Evolutionary conservation across 2,888 invertebrate species (phyloP).

Genomic region (Agrilus mali): DNA sequence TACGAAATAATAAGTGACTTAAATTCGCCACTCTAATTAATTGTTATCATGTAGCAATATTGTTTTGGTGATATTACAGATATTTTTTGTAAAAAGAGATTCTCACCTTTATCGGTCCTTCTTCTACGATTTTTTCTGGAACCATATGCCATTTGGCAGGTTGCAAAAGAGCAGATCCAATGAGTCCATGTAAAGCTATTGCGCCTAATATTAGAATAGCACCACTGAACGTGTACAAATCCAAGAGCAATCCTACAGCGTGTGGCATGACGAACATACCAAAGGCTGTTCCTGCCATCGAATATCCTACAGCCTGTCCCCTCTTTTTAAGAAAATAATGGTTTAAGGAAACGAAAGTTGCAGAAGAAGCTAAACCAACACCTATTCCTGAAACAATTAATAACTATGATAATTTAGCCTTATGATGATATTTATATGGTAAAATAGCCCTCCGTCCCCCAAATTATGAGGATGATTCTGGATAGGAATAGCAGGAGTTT

Average conservation of each 20-base stretch:
- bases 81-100: no score
- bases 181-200: slow-evolving; percentile 52
- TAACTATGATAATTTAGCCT: no score
- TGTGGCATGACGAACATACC: slow-evolving; percentile 73
- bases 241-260: slow-evolving; percentile 50
- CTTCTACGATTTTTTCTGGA: slow-evolving; percentile 41
- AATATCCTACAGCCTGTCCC: slow-evolving; percentile 67
- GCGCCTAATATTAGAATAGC: slow-evolving; percentile 56
- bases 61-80: no score
- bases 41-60: no score
- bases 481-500: no score
- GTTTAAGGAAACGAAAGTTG: slow-evolving; percentile 67
- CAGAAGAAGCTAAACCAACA: slow-evolving; percentile 61
- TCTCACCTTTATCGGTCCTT: slow-evolving; percentile 20
- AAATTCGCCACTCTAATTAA: no score
- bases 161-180: slow-evolving; percentile 54
- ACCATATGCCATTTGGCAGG: slow-evolving; percentile 60
- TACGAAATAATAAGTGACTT: no score
- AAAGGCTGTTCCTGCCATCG: slow-evolving; percentile 68
- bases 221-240: slow-evolving; percentile 52
- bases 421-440: no score
- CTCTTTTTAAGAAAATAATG: slow-evolving; percentile 65
- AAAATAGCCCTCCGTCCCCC: no score
- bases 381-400: slow-evolving; percentile 49
- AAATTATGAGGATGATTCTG: no score